A percentile compares a stretch with the other conserved stretches of the same genome.
These are phyloP conservation scores for Acridotheres tristis DNA, from an alignment of 2,797 vertebrate genomes.

Conservation along the genomic window DNA sequence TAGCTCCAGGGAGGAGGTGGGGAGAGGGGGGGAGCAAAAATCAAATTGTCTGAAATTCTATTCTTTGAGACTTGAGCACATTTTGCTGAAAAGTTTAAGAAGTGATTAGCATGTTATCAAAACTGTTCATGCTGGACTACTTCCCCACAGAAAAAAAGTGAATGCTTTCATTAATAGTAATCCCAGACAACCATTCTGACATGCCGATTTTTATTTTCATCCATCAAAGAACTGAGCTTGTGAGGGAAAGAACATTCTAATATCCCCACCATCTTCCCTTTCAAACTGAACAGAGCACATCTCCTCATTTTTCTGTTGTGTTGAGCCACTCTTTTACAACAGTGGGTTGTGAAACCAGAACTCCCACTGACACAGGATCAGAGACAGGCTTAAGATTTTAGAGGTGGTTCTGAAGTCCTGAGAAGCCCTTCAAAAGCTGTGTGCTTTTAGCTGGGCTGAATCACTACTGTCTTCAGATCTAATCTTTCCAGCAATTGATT, in stretches of 20 bases:
- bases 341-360: slow-evolving; percentile 28
- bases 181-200: background rate
- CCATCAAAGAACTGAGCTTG: background rate
- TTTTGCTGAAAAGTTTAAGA: background rate
- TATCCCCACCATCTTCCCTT: background rate
- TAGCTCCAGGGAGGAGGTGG: accelerated
- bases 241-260: slow-evolving; percentile 9
- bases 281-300: background rate
- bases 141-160: background rate
- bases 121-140: background rate
- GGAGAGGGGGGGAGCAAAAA: background rate
- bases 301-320: slow-evolving; percentile 26
- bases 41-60: background rate
- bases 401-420: slow-evolving; percentile 55
- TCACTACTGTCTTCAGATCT: slow-evolving; percentile 44
- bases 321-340: background rate
- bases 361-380: slow-evolving; percentile 36
- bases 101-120: background rate
- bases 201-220: slow-evolving; percentile 8
- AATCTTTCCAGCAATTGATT: slow-evolving; percentile 58
- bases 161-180: background rate
- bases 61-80: background rate
- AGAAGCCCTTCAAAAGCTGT: slow-evolving; percentile 35
- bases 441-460: slow-evolving; percentile 24
- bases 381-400: slow-evolving; percentile 39